These are phyloP conservation scores for Trichosurus vulpecula DNA, from an alignment of 2,797 vertebrate species.

Conservation along the genomic window DNA sequence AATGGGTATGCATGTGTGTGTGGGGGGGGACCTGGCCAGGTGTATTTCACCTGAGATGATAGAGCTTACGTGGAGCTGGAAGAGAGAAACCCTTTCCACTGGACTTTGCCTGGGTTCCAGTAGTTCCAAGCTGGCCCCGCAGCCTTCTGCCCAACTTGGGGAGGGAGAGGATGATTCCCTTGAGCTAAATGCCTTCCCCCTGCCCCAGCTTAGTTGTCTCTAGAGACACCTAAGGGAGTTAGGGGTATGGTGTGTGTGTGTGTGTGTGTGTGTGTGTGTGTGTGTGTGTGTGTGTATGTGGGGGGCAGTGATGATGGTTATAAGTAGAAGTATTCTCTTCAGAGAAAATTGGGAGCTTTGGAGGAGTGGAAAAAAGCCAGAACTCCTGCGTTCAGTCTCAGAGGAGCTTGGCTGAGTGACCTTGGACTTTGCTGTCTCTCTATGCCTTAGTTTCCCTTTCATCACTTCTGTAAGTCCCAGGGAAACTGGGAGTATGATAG, in stretches of 20 bases:
- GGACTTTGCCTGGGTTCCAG: not conserved
- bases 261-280: conserved; percentile 3
- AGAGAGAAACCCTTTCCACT: conserved; percentile 42
- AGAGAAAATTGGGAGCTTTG: not conserved
- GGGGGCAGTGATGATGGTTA: conserved; percentile 12
- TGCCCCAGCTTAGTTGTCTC: conserved; percentile 73
- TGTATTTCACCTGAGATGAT: not conserved
- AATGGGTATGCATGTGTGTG: not conserved
- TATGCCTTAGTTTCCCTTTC: not conserved
- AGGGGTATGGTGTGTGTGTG: conserved; percentile 29
- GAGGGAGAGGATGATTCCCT: conserved; percentile 62
- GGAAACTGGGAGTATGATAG: not conserved
- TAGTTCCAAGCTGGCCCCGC: not conserved
- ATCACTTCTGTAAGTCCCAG: not conserved
- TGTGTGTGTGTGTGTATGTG: not conserved
- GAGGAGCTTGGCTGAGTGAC: not conserved
- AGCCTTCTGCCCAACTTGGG: conserved; percentile 17
- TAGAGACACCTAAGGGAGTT: conserved; percentile 39
- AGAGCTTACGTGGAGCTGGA: not conserved
- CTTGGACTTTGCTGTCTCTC: not conserved
- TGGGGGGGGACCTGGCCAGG: not conserved
- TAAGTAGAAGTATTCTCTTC: not conserved
- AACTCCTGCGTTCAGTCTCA: not conserved
- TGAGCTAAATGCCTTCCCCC: conserved; percentile 57
- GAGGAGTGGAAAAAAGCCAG: not conserved